Conservation (phyloP, 2,113 vertebrate genomes). For the Chauna torquata region DNA sequence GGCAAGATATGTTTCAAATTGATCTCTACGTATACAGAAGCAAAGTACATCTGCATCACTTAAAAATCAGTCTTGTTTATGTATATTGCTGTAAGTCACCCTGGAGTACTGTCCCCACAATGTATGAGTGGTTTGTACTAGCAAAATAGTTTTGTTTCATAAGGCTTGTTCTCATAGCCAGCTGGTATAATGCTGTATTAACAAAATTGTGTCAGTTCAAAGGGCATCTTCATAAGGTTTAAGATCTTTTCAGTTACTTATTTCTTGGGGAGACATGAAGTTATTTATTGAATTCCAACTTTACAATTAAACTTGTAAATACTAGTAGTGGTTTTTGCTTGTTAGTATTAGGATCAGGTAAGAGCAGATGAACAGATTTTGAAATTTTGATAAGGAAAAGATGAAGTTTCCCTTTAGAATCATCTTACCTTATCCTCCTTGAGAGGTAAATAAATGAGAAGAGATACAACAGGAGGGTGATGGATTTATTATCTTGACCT, state of each 20-base stretch:
- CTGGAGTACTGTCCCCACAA: neutral
- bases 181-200: neutral
- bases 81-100: neutral
- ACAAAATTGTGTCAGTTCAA: neutral
- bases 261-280: neutral
- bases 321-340: neutral
- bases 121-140: neutral
- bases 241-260: neutral
- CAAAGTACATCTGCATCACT: neutral
- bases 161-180: neutral
- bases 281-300: neutral
- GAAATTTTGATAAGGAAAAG: neutral
- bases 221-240: neutral
- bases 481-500: constrained; percentile 39
- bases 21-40: neutral
- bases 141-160: neutral
- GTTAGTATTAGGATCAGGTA: neutral
- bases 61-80: neutral
- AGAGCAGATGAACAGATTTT: neutral
- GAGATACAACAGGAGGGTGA: neutral
- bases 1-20: neutral
- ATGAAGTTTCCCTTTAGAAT: constrained; percentile 1
- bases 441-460: constrained; percentile 13
- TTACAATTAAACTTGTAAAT: neutral
- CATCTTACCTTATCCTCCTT: neutral